Evolutionary conservation across 2,113 vertebrate genomes (phyloP).

Genomic region (Melanerpes aurifrons): DNA sequence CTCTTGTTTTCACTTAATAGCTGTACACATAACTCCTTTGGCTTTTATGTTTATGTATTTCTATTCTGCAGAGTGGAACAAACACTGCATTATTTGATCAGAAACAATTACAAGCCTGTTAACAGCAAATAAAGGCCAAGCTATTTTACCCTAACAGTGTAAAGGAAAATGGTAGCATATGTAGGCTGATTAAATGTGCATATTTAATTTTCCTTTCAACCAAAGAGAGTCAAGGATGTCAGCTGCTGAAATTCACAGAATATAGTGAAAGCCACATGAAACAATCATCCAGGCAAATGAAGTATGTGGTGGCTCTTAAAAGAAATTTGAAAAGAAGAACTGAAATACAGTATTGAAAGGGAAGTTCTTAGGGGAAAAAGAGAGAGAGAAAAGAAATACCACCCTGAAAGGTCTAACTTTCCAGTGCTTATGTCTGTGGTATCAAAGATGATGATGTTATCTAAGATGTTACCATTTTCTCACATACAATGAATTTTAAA

Average conservation of each 20-base stretch:
- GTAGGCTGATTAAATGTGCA: slow-evolving; percentile 18
- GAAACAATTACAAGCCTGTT: slow-evolving; percentile 29
- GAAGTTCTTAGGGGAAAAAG: neutral
- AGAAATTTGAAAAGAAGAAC: neutral
- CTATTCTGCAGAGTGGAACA: slow-evolving; percentile 6
- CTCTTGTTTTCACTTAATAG: neutral
- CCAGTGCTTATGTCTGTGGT: neutral
- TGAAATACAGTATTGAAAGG: neutral
- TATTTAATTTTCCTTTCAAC: slow-evolving; percentile 48
- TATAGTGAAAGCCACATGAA: neutral
- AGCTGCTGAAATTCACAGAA: slow-evolving; percentile 45
- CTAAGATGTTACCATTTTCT: neutral
- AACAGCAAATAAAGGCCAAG: slow-evolving; percentile 36
- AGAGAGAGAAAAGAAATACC: neutral
- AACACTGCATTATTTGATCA: slow-evolving; percentile 43
- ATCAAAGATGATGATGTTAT: neutral
- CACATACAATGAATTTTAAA: neutral
- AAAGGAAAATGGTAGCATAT: neutral
- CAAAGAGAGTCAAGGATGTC: slow-evolving; percentile 17
- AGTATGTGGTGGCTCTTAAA: neutral
- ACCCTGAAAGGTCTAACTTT: neutral
- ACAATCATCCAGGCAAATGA: neutral
- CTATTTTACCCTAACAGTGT: slow-evolving; percentile 9
- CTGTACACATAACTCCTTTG: neutral
- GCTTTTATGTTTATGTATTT: neutral